Evolutionary conservation across 2,797 vertebrate species (phyloP), one percentile per base, ranked within the genome.

Genomic region (Tenualosa thibaudeaui): DNA sequence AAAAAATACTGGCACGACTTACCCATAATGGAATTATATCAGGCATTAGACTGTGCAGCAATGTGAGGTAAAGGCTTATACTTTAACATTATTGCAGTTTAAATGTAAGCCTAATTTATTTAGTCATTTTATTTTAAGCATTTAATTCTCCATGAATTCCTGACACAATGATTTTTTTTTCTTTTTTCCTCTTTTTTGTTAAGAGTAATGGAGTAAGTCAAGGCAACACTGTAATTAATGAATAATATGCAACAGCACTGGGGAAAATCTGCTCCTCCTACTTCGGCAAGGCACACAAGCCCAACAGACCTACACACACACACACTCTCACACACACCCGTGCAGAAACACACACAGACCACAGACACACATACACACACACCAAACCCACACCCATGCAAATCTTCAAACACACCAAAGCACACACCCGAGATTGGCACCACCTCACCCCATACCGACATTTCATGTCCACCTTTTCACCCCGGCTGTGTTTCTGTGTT

Each of bases 321-420:
- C 62, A 68, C 60, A 65, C 0, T 22, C 58, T 22, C 58, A 60
- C 17, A 60, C 58, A 60, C 58, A 60, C 58, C 2, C n/a, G 5
- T 51, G 9, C 50, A 6, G 8, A 65, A n/a, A 65, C 60, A 65
- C 22, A 65, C 60, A 65, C 60, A 60, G 3, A 60, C 58, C 81
- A 82, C 50, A 82, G 50, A 82, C 8, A 84, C 83, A 56, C 58
- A 83, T 60, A 78, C 65, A 78, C 68, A 75, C 68, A 84, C 22
- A 58, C 84, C 71, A 81, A 2, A 37, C 31, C 40, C 68, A 40
- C 31, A 75, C 10, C 12, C 9, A 71, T 5, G 13, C 26, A 17
- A 12, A 37, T 40, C 19, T 40, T 43, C 8, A 19, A 40, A 78
- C 71, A 43, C 40, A 78, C 37, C 15, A 22, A 24, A 53, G 43